phyloP scores from a whole-genome alignment of 2,797 vertebrate species.

The Psittacula echo region DNA sequence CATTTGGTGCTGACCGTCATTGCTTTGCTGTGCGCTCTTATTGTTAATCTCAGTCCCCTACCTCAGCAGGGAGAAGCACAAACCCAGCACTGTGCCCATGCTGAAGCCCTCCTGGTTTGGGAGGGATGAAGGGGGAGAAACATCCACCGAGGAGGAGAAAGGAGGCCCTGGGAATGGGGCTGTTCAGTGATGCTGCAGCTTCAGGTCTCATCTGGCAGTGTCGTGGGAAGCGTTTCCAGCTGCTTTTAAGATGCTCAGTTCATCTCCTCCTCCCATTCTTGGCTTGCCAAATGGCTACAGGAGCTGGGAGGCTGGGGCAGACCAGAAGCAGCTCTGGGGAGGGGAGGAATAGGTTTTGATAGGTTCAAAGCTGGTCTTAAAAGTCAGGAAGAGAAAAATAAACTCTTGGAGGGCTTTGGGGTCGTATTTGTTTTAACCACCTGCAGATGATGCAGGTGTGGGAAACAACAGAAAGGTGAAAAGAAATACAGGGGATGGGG shows the following conservation, averaged over 20 bases:
- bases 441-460: not conserved
- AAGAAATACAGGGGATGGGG: not conserved
- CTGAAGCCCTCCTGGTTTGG: not conserved
- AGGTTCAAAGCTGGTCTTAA: not conserved
- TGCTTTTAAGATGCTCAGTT: conserved; percentile 18
- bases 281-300: conserved; percentile 13
- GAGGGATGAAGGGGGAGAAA: too few relatives aligned
- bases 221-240: conserved; percentile 39
- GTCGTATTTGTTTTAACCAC: not conserved
- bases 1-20: accelerated
- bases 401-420: not conserved
- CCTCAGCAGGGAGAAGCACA: not conserved
- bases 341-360: not conserved
- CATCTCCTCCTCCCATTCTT: conserved; percentile 37
- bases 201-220: not conserved
- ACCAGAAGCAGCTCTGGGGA: not conserved
- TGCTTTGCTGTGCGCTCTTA: not conserved
- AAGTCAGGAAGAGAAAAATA: conserved; percentile 10
- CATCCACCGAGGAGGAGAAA: not conserved
- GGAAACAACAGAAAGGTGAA: not conserved
- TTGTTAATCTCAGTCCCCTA: not conserved
- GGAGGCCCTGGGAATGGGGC: accelerated
- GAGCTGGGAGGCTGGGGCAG: not conserved
- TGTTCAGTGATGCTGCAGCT: accelerated
- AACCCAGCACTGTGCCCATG: not conserved